These are phyloP conservation scores for Atherix ibis DNA, from an alignment of 2,888 invertebrate species.

Conservation along the genomic window DNA sequence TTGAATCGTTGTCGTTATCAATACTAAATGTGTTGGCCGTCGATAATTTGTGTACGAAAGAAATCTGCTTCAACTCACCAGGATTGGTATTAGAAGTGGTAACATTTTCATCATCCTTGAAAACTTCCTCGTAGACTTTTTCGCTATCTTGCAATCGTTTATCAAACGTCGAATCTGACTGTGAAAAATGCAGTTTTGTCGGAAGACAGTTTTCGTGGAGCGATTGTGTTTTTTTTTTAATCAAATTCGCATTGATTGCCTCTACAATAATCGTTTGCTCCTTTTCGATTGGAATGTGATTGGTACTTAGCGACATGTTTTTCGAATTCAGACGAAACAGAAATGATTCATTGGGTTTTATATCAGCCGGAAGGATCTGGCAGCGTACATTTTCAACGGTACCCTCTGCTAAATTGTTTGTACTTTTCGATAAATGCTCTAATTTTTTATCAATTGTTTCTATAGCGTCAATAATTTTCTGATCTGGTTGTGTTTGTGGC, in stretches of 20 bases:
- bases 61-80: background rate
- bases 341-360: slow-evolving; percentile 50
- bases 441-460: slow-evolving; percentile 24
- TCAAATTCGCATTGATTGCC: slow-evolving; percentile 26
- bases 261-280: slow-evolving; percentile 20
- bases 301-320: slow-evolving; percentile 14
- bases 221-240: slow-evolving; percentile 16
- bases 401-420: slow-evolving; percentile 7
- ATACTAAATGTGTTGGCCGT: slow-evolving; percentile 14
- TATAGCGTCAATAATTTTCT: slow-evolving; percentile 25
- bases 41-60: background rate
- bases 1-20: background rate
- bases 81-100: slow-evolving; percentile 5
- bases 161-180: slow-evolving; percentile 5
- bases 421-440: slow-evolving; percentile 15
- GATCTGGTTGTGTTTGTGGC: slow-evolving; percentile 18
- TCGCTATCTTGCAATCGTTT: slow-evolving; percentile 4
- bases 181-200: slow-evolving; percentile 1
- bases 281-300: slow-evolving; percentile 8
- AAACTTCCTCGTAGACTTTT: background rate
- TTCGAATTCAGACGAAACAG: slow-evolving; percentile 40
- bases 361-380: slow-evolving; percentile 28
- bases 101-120: slow-evolving; percentile 7
- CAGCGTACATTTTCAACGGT: slow-evolving; percentile 17
- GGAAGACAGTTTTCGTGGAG: slow-evolving; percentile 12